Conservation (phyloP, 2,888 invertebrate species). For the Macrostomum cliftonense region DNA sequence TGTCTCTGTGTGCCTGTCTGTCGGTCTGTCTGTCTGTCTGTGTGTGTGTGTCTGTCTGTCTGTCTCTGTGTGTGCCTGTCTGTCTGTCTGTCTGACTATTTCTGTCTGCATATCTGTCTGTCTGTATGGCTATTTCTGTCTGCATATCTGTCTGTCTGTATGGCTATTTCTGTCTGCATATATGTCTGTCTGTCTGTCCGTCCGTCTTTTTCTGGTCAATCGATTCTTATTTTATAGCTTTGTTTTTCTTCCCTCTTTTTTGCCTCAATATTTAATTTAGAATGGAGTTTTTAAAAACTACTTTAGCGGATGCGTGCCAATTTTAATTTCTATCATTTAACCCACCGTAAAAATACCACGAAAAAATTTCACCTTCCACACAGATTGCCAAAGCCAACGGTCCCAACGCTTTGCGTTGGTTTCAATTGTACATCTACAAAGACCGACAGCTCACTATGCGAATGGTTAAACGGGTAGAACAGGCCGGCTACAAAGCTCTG, state of each 20-base stretch:
- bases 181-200: too few relatives aligned
- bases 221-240: too few relatives aligned
- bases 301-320: too few relatives aligned
- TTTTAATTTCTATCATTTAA: too few relatives aligned
- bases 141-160: not conserved
- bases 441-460: conserved; percentile 29
- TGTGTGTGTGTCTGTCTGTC: not conserved
- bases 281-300: too few relatives aligned
- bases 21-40: not conserved
- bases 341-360: too few relatives aligned
- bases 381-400: conserved; percentile 7
- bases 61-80: not conserved
- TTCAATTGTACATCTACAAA: conserved; percentile 67
- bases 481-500: conserved; percentile 62
- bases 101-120: conserved; percentile 30
- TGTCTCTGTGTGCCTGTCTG: not conserved
- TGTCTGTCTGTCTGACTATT: too few relatives aligned
- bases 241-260: too few relatives aligned
- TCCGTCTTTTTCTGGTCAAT: too few relatives aligned
- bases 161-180: not conserved
- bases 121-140: not conserved
- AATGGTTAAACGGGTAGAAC: conserved; percentile 57
- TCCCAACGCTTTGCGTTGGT: conserved; percentile 54
- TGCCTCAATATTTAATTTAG: too few relatives aligned
- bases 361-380: too few relatives aligned